Conservation (phyloP, 2,888 invertebrate genomes). For the Teleiodes luculella region DNA sequence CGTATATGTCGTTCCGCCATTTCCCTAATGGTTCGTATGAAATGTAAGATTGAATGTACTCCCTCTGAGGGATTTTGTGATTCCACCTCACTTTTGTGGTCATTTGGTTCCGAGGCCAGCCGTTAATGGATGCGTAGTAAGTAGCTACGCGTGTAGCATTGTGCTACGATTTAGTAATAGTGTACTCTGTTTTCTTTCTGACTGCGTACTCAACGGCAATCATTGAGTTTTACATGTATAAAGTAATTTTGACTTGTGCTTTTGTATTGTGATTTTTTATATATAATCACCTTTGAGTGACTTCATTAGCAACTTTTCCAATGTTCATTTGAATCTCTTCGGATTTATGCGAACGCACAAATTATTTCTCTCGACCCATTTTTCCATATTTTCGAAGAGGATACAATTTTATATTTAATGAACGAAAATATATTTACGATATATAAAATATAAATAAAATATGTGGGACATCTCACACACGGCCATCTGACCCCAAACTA, state of each 20-base stretch:
- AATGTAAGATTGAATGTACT: conserved; percentile 37
- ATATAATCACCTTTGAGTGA: neutral
- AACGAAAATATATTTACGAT: too few relatives aligned
- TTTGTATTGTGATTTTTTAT: too few relatives aligned
- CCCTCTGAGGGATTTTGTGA: conserved; percentile 20
- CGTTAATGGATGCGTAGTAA: neutral
- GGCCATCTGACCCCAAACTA: too few relatives aligned
- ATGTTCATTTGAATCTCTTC: neutral
- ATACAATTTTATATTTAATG: neutral
- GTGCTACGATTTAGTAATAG: neutral
- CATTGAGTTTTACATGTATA: too few relatives aligned
- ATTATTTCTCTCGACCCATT: conserved; percentile 3
- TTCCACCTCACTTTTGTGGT: conserved; percentile 19
- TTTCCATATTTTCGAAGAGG: neutral
- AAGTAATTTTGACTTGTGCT: too few relatives aligned
- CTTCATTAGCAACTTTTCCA: neutral
- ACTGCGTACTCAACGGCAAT: too few relatives aligned
- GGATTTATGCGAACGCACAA: neutral
- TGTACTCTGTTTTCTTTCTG: neutral
- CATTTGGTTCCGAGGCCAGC: neutral
- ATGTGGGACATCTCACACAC: too few relatives aligned
- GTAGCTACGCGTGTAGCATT: neutral
- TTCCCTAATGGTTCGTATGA: conserved; percentile 39
- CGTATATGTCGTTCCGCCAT: conserved; percentile 38
- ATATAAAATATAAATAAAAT: neutral